These are phyloP conservation scores for Eretmocerus hayati DNA, from an alignment of 2,888 invertebrate species.

Conservation along the genomic window DNA sequence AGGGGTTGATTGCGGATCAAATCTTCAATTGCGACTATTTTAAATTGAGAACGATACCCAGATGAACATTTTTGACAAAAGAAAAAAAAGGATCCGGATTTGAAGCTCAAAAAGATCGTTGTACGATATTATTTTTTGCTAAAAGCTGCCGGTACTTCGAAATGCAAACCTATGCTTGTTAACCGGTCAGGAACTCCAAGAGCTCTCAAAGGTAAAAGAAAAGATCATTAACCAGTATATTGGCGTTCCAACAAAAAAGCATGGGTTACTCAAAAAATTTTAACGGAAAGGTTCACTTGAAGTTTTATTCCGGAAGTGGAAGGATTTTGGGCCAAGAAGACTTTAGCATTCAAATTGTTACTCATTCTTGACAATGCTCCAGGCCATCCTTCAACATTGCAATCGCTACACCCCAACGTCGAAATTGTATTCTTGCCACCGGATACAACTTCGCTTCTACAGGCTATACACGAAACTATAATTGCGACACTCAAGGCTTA, in stretches of 20 bases:
- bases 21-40: no score
- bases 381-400: conserved; percentile 23
- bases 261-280: no score
- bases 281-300: conserved; percentile 16
- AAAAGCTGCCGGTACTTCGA: conserved; percentile 31
- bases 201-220: conserved; percentile 28
- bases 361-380: conserved; percentile 27
- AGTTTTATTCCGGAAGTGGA: conserved; percentile 25
- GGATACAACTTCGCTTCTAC: background rate
- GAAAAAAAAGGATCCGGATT: conserved; percentile 31
- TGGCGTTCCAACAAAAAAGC: conserved; percentile 31
- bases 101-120: conserved; percentile 31
- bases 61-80: conserved; percentile 31
- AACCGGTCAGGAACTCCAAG: conserved; percentile 28
- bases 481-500: background rate
- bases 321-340: conserved; percentile 18
- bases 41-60: conserved; percentile 27
- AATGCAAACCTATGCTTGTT: conserved; percentile 32
- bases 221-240: conserved; percentile 27
- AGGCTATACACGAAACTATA: background rate
- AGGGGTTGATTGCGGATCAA: no score
- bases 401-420: conserved; percentile 24
- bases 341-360: conserved; percentile 25
- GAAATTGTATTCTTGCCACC: conserved; percentile 14
- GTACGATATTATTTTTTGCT: conserved; percentile 30